Evolutionary conservation across 2,888 invertebrate genomes (phyloP), one percentile per base, ranked within the genome.

Genomic region (Nysson spinosus): DNA sequence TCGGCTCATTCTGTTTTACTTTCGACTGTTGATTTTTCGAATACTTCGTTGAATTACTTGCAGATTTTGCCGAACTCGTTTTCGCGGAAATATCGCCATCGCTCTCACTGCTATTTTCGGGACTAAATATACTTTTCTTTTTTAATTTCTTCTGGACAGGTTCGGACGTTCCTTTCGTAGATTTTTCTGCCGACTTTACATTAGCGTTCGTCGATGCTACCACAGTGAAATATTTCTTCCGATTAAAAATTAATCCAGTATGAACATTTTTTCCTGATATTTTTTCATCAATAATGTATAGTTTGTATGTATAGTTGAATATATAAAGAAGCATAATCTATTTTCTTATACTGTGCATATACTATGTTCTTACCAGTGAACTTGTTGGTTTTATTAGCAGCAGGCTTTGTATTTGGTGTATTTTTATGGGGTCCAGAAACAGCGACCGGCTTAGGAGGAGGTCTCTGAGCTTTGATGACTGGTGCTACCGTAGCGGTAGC

Each of bases 121-220:
- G 94, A 50, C 95, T 95, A 80, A 95, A 95, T 79, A 95, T 95
- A 80, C 94, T 94, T 83, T 93, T 94, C 84, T 93, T 93, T 80
- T 93, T 93, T 35, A 83, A 68, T 75, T 88, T 88, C 43, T 88
- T 87, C 55, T 82, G 86, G 3, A 77, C 82, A 32, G 85, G 84
- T 56, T 85, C 85, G 22, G 71, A 70, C 7, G 69, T 50, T 28
- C 72, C 56, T 71, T 82, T 83, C 2, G 57, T 24, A 14, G 62
- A 67, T 61, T 81, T 83, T 0, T 84, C 83, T 6, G 60, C 20
- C 7, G 70, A 26, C 69, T 83, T 83, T 4, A 67, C 43, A 24
- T 68, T 71, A 3, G 77, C 14, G 16, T 2, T 62, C 1, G 54
- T 12, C 4, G 66, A 43, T 4, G 44, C 73, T 75, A 4, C 4